Evolutionary conservation across 2,888 invertebrate genomes (phyloP).

Genomic region (Dryococelus australis): DNA sequence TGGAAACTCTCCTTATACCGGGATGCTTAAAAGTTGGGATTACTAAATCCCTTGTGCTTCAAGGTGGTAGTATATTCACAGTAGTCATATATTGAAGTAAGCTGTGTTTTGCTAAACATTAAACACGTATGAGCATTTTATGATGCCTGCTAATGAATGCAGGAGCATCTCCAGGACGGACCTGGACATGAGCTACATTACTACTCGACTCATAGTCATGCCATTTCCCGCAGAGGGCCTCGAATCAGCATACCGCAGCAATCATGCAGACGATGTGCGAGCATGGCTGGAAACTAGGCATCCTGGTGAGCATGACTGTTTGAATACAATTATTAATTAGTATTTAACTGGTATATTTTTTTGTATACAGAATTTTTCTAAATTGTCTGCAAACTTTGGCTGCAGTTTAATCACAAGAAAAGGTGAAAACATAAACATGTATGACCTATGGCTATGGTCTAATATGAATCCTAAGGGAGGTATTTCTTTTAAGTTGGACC

Average conservation of each 20-base stretch:
- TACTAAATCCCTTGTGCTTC: no score
- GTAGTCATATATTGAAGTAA: no score
- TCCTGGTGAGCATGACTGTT: slow-evolving; percentile 59
- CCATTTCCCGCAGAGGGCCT: slow-evolving; percentile 94
- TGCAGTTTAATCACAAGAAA: background rate
- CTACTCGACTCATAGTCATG: slow-evolving; percentile 91
- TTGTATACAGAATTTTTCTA: background rate
- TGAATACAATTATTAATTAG: background rate
- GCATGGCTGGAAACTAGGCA: slow-evolving; percentile 79
- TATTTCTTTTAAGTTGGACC: no score
- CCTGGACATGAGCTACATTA: slow-evolving; percentile 91
- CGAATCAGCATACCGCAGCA: slow-evolving; percentile 90
- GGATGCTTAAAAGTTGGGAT: no score
- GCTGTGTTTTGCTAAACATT: no score
- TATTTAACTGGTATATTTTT: background rate
- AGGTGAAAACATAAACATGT: no score
- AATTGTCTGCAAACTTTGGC: background rate
- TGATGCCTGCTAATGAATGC: slow-evolving; percentile 38
- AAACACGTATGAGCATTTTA: no score
- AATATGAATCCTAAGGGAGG: no score
- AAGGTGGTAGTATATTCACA: no score
- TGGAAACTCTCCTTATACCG: no score
- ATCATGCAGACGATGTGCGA: slow-evolving; percentile 91
- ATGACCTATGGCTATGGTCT: no score
- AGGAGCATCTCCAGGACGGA: slow-evolving; percentile 86